phyloP scores from a whole-genome alignment of 2,797 vertebrate genomes.

The Pseudochirops cupreus region DNA sequence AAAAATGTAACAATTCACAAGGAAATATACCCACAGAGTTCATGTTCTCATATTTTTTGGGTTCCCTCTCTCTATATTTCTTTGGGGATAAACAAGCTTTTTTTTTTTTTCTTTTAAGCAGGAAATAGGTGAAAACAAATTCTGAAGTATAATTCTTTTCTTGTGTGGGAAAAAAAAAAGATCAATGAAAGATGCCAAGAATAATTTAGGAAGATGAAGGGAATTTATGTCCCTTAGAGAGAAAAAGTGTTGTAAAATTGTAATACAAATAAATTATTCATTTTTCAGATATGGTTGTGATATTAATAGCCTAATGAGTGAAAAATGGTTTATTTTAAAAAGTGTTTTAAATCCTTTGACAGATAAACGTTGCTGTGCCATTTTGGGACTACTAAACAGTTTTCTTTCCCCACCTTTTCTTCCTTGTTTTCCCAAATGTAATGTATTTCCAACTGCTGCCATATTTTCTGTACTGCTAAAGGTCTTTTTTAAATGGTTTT shows the following conservation, averaged over 20 bases:
- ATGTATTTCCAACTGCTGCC: not conserved
- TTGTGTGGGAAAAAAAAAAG: not conserved
- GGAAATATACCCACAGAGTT: not conserved
- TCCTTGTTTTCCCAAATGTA: not conserved
- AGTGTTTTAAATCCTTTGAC: not conserved
- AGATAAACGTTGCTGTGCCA: not conserved
- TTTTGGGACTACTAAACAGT: not conserved
- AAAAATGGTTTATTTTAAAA: constrained; percentile 42
- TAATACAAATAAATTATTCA: constrained; percentile 54
- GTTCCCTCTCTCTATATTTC: not conserved
- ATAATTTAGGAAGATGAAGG: not conserved
- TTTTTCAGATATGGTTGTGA: constrained; percentile 10
- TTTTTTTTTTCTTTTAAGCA: not conserved
- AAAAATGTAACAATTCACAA: not conserved
- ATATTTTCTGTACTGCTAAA: constrained; percentile 16
- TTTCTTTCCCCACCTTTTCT: not conserved
- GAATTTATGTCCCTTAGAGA: not conserved
- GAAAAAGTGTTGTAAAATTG: not conserved
- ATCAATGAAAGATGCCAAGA: not conserved
- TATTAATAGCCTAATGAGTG: constrained; percentile 1
- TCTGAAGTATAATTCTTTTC: not conserved
- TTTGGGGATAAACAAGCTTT: not conserved
- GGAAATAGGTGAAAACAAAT: not conserved
- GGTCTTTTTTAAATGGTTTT: not conserved
- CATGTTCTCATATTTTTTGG: not conserved